Evolutionary conservation across 2,888 invertebrate species (phyloP), one percentile per base, ranked within the genome.

Genomic region (Acheta domesticus): DNA sequence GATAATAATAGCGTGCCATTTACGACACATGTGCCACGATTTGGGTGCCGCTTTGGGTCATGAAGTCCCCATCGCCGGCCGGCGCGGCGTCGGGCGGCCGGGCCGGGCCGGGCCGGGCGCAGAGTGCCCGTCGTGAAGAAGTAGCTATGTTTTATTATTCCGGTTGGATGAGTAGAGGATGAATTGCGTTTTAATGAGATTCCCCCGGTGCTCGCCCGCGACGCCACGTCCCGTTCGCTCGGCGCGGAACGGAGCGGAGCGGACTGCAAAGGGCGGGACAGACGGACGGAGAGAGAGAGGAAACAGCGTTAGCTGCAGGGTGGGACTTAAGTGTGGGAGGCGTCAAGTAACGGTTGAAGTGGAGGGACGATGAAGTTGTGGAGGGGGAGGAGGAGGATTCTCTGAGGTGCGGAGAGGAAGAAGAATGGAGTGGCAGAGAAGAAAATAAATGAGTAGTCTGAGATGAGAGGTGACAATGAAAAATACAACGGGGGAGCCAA

Each of bases 81-180:
- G 11, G 62, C n/a, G 62, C 16, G 1, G 14, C 1, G 62, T n/a
- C 62, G 62, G 62, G 19, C 62, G 12, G 62, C 19, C 2, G 19
- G 50, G 12, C 14, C 50, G 12, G 14, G 14, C 62, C 19, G 16
- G 14, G 62, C n/a, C 62, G 14, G 14, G 62, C 62, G 0, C 8
- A 62, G 62, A 36, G 36, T 1, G 36, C 36, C 36, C 36, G 36
- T 36, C 36, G 62, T 19, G 62, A 62, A 62, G 62, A 19, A 62
- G 62, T n/a, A 62, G 62, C 62, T 62, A 62, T 62, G 62, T 62
- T 62, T 62, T 62, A 62, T 62, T 62, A 62, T 62, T 62, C 62
- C 62, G 62, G 62, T 62, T 62, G 62, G 62, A 62, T 62, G 62
- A 62, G 62, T 62, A 19, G 62, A 62, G 62, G 62, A 62, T 62